Base-by-base conservation (phyloP, 2,113 vertebrate species). In the Neodontobutis hainanensis region DNA sequence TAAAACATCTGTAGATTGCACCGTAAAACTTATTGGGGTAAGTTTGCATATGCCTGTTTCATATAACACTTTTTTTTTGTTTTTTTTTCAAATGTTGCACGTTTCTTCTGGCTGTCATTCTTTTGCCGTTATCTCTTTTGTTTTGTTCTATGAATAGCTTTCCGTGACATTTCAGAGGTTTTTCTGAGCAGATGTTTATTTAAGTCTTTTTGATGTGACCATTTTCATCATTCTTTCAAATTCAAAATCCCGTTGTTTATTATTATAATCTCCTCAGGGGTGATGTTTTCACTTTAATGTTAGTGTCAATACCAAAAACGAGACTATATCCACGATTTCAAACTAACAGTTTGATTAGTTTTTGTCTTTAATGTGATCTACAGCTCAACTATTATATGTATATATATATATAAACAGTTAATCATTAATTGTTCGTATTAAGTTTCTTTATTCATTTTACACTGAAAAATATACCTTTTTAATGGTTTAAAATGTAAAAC, bases 121-220 rank as follows among this genome's bases (percentile, higher is more conserved):
- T 46, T 14, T 6, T 0, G 6, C 16, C 45, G 12, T n/a, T 51
- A 16, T 56, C 48, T 61, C n/a, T 48, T 0, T 61, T 70, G 36
- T 65, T 68, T 61, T 48, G 6, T 38, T 34, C 48, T 53, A 14
- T 49, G 52, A 64, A 80, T 43, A 38, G 32, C 48, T 52, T 57
- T 72, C 53, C 65, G 44, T 68, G 43, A 61, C 47, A 48, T 70
- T 74, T 76, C 58, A 77, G 58, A 68, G 63, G 51, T 4, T 72
- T 16, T 53, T 61, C 57, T 51, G 2, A 40, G 42, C 40, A 34
- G 38, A 9, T 15, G 60, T 56, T 68, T 68, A 68, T 73, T 83
- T 38, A 42, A 79, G 32, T 74, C 61, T 19, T 55, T 77, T 35
- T 65, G 49, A 73, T 48, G 65, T 44, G 71, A 45, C 64, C 0